These are phyloP conservation scores for Lycodopsis pacificus DNA, from an alignment of 2,797 vertebrate genomes.

Conservation along the genomic window DNA sequence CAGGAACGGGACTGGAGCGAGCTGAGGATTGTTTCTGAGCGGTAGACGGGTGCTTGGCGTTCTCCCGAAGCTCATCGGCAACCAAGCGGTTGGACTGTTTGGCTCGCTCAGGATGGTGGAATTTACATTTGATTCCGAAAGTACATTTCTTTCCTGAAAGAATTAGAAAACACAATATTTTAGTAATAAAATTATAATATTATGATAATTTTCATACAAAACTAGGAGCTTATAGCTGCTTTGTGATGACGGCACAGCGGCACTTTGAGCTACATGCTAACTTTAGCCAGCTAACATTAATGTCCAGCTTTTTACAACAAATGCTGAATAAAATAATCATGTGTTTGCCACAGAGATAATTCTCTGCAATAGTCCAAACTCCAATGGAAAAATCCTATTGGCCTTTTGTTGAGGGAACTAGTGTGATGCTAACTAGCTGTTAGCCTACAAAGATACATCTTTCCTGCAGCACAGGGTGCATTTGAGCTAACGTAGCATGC, in stretches of 20 bases:
- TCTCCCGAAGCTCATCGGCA: constrained; percentile 92
- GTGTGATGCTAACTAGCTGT: no score
- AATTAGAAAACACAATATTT: neutral
- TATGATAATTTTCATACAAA: neutral
- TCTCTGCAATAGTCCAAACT: no score
- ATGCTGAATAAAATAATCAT: neutral
- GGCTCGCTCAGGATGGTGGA: constrained; percentile 91
- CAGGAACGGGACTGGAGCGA: constrained; percentile 15
- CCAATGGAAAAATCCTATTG: no score
- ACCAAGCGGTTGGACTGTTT: constrained; percentile 90
- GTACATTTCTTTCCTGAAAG: constrained; percentile 94
- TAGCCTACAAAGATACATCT: no score
- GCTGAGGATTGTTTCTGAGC: constrained; percentile 37
- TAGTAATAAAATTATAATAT: neutral
- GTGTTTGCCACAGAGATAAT: no score
- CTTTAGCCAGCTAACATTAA: neutral
- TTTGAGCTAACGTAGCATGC: neutral
- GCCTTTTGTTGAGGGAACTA: no score
- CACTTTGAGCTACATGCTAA: neutral
- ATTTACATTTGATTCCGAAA: constrained; percentile 96
- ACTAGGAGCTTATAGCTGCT: neutral
- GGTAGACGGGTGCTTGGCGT: constrained; percentile 84
- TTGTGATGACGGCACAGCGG: neutral
- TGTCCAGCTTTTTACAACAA: neutral
- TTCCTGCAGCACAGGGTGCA: no score